phyloP scores from a whole-genome alignment of 2,888 invertebrate genomes.

The Aspidiotus destructor region DNA sequence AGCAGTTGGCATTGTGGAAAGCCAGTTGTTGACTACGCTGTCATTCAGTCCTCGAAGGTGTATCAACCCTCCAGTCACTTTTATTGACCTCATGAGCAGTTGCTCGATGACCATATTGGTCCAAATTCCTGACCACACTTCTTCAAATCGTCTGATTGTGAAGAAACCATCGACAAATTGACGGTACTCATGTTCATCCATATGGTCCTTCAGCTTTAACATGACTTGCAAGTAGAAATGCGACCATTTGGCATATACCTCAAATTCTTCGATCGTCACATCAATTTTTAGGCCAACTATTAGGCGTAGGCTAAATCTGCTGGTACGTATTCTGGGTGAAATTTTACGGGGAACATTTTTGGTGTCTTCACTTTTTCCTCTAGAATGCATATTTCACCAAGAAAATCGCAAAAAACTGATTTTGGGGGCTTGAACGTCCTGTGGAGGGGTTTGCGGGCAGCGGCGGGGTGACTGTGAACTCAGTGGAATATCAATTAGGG shows the following conservation, averaged over 20 bases:
- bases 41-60: slow-evolving; percentile 38
- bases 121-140: slow-evolving; percentile 35
- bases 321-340: no score
- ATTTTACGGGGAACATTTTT: no score
- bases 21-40: slow-evolving; percentile 37
- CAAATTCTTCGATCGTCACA: no score
- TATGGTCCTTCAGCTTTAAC: slow-evolving; percentile 37
- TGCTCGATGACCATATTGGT: slow-evolving; percentile 39
- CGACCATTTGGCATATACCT: slow-evolving; percentile 14
- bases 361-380: no score
- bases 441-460: no score
- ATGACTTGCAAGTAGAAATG: slow-evolving; percentile 42
- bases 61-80: slow-evolving; percentile 38
- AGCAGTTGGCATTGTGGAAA: slow-evolving; percentile 35
- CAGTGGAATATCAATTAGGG: no score
- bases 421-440: no score
- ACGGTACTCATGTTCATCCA: slow-evolving; percentile 36
- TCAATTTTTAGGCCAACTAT: no score
- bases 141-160: slow-evolving; percentile 28
- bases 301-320: no score
- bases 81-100: slow-evolving; percentile 39
- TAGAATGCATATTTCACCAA: no score
- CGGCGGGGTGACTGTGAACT: no score
- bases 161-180: slow-evolving; percentile 36
- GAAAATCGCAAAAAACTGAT: no score